Evolutionary conservation across 1,140 invertebrate species (phyloP).

Genomic region (Neotoxoptera formosana): DNA sequence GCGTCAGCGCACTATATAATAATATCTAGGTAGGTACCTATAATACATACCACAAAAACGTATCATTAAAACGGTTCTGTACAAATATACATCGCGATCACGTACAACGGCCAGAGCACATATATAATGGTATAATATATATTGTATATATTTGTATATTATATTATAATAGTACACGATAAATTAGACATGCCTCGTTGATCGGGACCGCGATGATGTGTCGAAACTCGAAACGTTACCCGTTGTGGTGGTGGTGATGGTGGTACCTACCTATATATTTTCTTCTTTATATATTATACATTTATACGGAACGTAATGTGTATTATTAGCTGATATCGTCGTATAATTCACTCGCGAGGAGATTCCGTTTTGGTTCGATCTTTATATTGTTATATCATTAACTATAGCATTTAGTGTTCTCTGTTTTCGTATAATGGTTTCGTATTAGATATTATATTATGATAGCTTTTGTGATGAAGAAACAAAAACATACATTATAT

Average conservation of each 20-base stretch:
- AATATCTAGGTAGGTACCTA: background rate
- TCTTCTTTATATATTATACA: background rate
- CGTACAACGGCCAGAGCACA: background rate
- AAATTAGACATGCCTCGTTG: constrained; percentile 31
- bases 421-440: background rate
- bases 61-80: constrained; percentile 48
- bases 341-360: background rate
- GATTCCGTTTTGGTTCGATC: background rate
- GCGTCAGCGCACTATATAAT: background rate
- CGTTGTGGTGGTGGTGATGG: background rate
- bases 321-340: background rate
- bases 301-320: background rate
- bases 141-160: background rate
- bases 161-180: background rate
- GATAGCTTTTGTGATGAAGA: too few species aligned
- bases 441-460: background rate
- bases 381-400: background rate
- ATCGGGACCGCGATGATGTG: constrained; percentile 9
- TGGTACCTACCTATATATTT: background rate
- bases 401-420: background rate
- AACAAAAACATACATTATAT: too few species aligned
- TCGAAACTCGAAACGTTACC: background rate
- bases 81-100: constrained; percentile 30
- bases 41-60: constrained; percentile 37
- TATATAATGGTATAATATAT: background rate